Evolutionary conservation across 2,797 vertebrate genomes (phyloP), one percentile per base, ranked within the genome.

Genomic region (Hafferia zeledoni): DNA sequence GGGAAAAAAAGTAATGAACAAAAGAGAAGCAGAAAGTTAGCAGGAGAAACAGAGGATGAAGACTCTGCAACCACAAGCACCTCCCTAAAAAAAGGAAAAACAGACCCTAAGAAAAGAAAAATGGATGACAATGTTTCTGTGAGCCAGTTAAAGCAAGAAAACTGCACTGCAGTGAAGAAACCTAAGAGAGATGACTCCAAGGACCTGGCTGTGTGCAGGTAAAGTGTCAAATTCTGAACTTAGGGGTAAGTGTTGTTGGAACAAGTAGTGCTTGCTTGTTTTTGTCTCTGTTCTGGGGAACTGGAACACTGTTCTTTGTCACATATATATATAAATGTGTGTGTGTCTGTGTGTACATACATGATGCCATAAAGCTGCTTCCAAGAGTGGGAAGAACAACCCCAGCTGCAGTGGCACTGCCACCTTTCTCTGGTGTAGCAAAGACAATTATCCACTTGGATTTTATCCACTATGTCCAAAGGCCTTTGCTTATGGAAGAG

Each of bases 161-260:
- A 94, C 90, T 97, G 98, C 68, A 97, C 97, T 84, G 98, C 98
- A 88, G 95, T 98, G 83, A 99, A 99, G 94, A 98, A 99, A 97
- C 98, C 98, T 89, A 99, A 99, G 97, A 98, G 98, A 98, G 99
- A 99, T 97, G 99, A 99, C 92, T 98, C 98, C 95, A 98, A 99
- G 96, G 99, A 99, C 97, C 96, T 99, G 94, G 98, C 99, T 94
- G 96, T 99, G 70, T 99, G 99, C 99, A 99, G 99, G 99, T 99
- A 93, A 67, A 90, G 44, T 59, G 24, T 57, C 64, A 90, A 37
- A 83, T 64, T 69, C 60, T 91, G 20, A 77, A 68, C n/a, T 20
- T 37, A 43, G 67, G 67, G 27, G 8, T 63, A 64, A 68, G 35
- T 39, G 11, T 11, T 74, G 18, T 33, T 70, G 57, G 55, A 89